These are phyloP conservation scores for Halesus radiatus DNA, from an alignment of 1,140 invertebrate species.

Conservation along the genomic window DNA sequence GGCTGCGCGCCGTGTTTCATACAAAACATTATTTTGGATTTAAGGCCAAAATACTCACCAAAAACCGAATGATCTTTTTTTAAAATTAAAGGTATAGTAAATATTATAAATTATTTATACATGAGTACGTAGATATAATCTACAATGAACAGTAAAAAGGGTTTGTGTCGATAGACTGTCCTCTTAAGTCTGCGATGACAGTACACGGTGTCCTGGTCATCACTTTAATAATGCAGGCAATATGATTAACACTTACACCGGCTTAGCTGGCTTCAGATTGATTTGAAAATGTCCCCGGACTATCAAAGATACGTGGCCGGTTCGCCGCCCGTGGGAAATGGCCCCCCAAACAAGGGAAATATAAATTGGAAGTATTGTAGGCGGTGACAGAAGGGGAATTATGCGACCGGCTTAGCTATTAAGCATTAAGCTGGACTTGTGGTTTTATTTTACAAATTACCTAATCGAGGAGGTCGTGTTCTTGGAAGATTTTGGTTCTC, in stretches of 20 bases:
- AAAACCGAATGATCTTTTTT: too few species aligned
- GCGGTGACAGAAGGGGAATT: conserved; percentile 25
- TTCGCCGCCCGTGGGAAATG: conserved; percentile 32
- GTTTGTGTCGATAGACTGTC: too few species aligned
- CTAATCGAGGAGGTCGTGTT: conserved; percentile 19
- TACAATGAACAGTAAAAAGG: too few species aligned
- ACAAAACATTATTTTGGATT: too few species aligned
- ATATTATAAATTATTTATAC: too few species aligned
- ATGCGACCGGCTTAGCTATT: neutral
- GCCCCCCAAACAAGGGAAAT: neutral
- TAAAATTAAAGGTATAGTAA: too few species aligned
- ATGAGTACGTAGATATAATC: too few species aligned
- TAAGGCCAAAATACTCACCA: too few species aligned
- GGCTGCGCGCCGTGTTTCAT: too few species aligned
- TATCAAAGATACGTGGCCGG: conserved; percentile 9
- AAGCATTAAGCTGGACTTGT: too few species aligned
- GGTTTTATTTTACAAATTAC: neutral
- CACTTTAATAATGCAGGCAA: conserved; percentile 15
- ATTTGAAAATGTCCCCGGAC: conserved; percentile 12
- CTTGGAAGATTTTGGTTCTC: conserved; percentile 31
- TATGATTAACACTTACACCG: conserved; percentile 29
- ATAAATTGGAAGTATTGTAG: conserved; percentile 35
- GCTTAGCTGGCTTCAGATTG: conserved; percentile 14
- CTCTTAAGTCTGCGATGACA: neutral
- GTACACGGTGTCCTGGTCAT: conserved; percentile 6